Conservation (phyloP, 2,888 invertebrate species). For the Plebejus argus region DNA sequence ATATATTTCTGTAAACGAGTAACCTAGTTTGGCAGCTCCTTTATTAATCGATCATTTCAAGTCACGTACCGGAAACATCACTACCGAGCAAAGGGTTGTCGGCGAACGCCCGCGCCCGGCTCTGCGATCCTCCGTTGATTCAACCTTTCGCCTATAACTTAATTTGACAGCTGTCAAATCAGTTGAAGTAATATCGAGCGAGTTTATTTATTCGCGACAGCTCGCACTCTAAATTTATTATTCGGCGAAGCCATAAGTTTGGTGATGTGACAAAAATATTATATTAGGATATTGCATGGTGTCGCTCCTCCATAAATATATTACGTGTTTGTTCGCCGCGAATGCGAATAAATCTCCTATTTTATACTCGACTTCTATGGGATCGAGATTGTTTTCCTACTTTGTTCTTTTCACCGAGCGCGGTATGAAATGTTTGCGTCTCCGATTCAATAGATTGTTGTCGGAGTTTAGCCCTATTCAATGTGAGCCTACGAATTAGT, state of each 20-base stretch:
- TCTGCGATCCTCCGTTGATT: conserved; percentile 13
- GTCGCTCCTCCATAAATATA: conserved; percentile 16
- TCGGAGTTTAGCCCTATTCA: not conserved
- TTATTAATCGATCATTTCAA: conserved; percentile 21
- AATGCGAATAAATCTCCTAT: conserved; percentile 11
- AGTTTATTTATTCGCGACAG: conserved; percentile 20
- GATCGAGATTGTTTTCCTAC: conserved; percentile 17
- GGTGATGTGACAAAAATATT: conserved; percentile 21
- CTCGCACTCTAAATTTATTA: conserved; percentile 27
- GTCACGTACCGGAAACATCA: not conserved
- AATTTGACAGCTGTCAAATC: conserved; percentile 32
- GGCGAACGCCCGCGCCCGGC: not conserved
- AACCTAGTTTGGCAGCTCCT: not conserved
- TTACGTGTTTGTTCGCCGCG: conserved; percentile 6
- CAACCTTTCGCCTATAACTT: conserved; percentile 23
- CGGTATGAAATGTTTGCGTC: conserved; percentile 3
- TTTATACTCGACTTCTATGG: conserved; percentile 21
- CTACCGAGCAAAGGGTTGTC: conserved; percentile 7
- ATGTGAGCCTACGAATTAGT: not conserved
- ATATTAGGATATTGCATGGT: conserved; percentile 18
- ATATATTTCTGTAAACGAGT: not conserved
- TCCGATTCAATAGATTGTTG: not conserved
- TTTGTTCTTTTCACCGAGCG: not conserved
- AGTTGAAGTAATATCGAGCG: conserved; percentile 3
- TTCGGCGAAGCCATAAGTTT: conserved; percentile 9